phyloP scores from a whole-genome alignment of 2,888 invertebrate genomes.

The Protonemura montana region DNA sequence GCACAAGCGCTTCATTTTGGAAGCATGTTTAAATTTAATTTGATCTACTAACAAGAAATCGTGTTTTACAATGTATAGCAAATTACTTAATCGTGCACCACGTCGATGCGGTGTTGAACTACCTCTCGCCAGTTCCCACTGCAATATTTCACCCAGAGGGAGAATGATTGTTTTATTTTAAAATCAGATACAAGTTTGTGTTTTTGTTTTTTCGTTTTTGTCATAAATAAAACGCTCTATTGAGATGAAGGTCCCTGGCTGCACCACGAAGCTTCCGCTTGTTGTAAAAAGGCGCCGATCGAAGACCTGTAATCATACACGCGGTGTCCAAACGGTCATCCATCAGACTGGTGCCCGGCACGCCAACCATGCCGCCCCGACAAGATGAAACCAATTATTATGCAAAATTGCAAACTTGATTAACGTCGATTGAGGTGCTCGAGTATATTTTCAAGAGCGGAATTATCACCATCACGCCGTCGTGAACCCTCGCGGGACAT shows the following conservation, averaged over 20 bases:
- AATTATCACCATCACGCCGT: slow-evolving; percentile 32
- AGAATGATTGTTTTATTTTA: neutral
- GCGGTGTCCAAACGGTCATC: neutral
- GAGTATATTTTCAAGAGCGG: slow-evolving; percentile 26
- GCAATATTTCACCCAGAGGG: neutral
- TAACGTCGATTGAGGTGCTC: slow-evolving; percentile 42
- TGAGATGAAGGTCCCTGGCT: neutral
- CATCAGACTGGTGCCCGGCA: neutral
- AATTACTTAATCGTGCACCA: neutral
- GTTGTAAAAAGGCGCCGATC: neutral
- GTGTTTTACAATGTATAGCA: neutral
- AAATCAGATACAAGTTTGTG: neutral
- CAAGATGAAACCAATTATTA: slow-evolving; percentile 45
- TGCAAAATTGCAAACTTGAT: slow-evolving; percentile 45
- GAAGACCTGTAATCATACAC: neutral
- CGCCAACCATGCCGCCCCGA: neutral
- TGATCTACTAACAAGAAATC: neutral
- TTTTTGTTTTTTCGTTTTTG: too few relatives aligned
- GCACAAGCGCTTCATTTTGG: neutral
- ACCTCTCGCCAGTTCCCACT: neutral
- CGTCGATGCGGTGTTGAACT: neutral
- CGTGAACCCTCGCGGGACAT: neutral
- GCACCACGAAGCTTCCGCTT: neutral
- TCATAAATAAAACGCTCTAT: neutral
- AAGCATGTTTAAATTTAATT: neutral